phyloP scores from a whole-genome alignment of 1,140 invertebrate species.

The Pogonomyrmex barbatus region DNA sequence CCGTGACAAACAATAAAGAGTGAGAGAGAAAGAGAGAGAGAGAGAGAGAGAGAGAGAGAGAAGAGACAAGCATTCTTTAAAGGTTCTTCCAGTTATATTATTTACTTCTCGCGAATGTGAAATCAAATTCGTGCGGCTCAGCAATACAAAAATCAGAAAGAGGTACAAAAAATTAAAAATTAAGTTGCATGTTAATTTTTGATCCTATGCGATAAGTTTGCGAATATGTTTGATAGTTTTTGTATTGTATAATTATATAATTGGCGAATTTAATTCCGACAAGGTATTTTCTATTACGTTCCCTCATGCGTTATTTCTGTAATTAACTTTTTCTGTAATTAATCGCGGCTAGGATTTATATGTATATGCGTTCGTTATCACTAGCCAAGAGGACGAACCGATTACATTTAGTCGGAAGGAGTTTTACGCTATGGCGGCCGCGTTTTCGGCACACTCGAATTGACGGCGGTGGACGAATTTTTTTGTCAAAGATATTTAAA shows the following conservation, averaged over 20 bases:
- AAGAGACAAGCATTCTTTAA: background rate
- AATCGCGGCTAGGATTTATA: constrained; percentile 18
- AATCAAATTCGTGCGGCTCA: constrained; percentile 28
- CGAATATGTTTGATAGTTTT: constrained; percentile 22
- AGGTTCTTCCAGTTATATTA: constrained; percentile 28
- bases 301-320: constrained; percentile 29
- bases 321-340: background rate
- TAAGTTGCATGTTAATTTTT: constrained; percentile 14
- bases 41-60: background rate
- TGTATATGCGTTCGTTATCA: background rate
- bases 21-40: background rate
- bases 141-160: constrained; percentile 36
- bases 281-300: constrained; percentile 36
- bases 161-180: constrained; percentile 40
- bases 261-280: constrained; percentile 52
- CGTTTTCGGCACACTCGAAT: constrained; percentile 16
- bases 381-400: constrained; percentile 13
- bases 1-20: constrained; percentile 30
- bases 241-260: constrained; percentile 30
- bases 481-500: background rate
- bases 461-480: constrained; percentile 11
- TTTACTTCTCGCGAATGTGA: constrained; percentile 10
- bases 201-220: constrained; percentile 29
- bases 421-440: constrained; percentile 26
- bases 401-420: constrained; percentile 31